A percentile compares a stretch with the other conserved stretches of the same genome.
These are phyloP conservation scores for Halcyon leucocephala DNA, from an alignment of 2,797 vertebrate genomes.

Conservation along the genomic window DNA sequence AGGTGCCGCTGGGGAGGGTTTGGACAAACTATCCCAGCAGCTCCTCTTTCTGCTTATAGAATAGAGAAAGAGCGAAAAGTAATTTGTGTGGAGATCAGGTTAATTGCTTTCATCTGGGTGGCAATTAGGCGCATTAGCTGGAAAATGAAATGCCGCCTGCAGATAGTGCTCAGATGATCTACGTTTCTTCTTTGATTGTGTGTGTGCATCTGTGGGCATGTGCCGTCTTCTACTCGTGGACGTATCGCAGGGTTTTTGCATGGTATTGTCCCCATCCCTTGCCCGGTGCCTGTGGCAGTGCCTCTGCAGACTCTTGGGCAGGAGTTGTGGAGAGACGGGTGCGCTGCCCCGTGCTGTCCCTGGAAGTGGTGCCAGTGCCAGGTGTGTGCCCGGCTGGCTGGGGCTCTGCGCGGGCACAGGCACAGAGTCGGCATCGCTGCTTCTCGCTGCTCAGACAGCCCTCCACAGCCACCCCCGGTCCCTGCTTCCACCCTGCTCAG, in stretches of 20 bases:
- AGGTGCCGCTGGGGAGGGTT: neutral
- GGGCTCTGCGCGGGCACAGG: neutral
- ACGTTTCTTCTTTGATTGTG: accelerated
- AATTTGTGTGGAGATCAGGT: neutral
- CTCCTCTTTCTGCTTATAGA: neutral
- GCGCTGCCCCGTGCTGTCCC: accelerated
- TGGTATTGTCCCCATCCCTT: neutral
- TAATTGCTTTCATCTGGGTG: conserved; percentile 6
- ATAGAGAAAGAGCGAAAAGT: neutral
- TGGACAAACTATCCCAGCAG: accelerated
- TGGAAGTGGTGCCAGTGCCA: neutral
- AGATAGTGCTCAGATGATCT: neutral
- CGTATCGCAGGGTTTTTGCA: accelerated
- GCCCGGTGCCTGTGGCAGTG: neutral
- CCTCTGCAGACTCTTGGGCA: neutral
- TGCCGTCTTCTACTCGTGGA: accelerated
- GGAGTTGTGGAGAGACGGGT: accelerated
- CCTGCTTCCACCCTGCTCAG: neutral
- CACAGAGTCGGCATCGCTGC: accelerated
- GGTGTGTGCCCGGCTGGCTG: neutral
- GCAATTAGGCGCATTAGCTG: neutral
- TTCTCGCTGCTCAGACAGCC: neutral
- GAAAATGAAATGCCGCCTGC: neutral
- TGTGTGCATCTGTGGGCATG: neutral
- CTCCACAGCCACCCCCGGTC: accelerated